Conservation (phyloP, 2,113 vertebrate genomes). For the Hipposideros armiger region DNA sequence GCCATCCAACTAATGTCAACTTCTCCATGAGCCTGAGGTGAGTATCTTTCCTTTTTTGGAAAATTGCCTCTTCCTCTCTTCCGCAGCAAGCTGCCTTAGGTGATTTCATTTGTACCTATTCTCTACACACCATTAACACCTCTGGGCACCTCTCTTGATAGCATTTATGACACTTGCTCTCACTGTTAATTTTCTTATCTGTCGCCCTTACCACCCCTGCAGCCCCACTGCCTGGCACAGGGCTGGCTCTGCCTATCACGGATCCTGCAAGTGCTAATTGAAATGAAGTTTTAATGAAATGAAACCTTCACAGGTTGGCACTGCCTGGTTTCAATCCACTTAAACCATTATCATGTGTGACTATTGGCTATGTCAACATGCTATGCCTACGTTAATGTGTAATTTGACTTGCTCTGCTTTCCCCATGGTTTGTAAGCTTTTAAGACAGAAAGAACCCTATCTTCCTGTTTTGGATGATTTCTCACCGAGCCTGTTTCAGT, state of each 20-base stretch:
- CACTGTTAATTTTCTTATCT: neutral
- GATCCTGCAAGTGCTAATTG: neutral
- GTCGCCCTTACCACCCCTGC: neutral
- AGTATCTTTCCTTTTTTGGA: neutral
- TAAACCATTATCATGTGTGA: neutral
- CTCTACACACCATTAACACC: neutral
- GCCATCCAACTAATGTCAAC: neutral
- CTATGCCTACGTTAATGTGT: neutral
- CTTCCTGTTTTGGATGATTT: constrained; percentile 54
- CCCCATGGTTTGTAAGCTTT: neutral
- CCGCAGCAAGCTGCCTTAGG: neutral
- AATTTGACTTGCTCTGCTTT: constrained; percentile 18
- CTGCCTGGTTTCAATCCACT: neutral
- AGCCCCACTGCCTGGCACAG: neutral
- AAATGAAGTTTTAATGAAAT: neutral
- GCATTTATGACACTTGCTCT: neutral
- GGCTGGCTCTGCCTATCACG: neutral
- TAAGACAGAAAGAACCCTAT: neutral
- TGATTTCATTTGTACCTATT: neutral
- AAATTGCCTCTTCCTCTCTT: neutral
- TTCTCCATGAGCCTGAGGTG: neutral
- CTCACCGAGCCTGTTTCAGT: neutral
- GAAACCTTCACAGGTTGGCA: neutral
- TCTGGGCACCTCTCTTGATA: neutral
- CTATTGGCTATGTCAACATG: neutral